These are phyloP conservation scores for Neodiprion fabricii DNA, from an alignment of 1,140 invertebrate genomes.

Conservation along the genomic window DNA sequence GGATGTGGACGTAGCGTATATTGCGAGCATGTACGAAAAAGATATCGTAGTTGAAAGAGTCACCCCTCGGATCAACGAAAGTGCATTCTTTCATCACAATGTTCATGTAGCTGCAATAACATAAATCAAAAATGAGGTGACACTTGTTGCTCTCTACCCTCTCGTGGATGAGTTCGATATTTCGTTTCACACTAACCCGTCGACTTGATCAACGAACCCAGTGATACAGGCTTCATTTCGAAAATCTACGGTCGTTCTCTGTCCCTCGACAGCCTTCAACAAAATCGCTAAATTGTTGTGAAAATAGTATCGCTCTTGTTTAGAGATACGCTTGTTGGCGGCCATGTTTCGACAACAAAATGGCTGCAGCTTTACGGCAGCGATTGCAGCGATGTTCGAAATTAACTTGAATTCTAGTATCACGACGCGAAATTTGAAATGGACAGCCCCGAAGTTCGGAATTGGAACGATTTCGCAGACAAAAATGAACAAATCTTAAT, in stretches of 20 bases:
- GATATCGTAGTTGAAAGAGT: conserved; percentile 55
- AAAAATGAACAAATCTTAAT: no score
- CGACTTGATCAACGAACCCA: conserved; percentile 65
- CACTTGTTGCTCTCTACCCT: conserved; percentile 1
- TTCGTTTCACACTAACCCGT: conserved; percentile 61
- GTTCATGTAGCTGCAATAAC: conserved; percentile 70
- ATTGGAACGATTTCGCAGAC: no score
- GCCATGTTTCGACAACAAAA: not conserved
- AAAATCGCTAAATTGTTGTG: conserved; percentile 68
- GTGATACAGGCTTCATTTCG: conserved; percentile 69
- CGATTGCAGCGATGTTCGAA: no score
- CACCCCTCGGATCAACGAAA: conserved; percentile 64
- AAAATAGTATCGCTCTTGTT: conserved; percentile 61
- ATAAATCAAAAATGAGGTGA: conserved; percentile 26
- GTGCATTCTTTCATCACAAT: conserved; percentile 68
- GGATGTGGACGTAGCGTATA: conserved; percentile 72
- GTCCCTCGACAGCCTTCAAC: conserved; percentile 68
- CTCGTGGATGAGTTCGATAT: conserved; percentile 13
- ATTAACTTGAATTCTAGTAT: no score
- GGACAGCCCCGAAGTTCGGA: no score
- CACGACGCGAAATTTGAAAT: no score
- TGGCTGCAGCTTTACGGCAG: no score
- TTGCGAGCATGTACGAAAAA: conserved; percentile 71
- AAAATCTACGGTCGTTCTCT: conserved; percentile 70
- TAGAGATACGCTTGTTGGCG: not conserved